phyloP scores from a whole-genome alignment of 2,113 vertebrate species.

The Bungarus multicinctus region DNA sequence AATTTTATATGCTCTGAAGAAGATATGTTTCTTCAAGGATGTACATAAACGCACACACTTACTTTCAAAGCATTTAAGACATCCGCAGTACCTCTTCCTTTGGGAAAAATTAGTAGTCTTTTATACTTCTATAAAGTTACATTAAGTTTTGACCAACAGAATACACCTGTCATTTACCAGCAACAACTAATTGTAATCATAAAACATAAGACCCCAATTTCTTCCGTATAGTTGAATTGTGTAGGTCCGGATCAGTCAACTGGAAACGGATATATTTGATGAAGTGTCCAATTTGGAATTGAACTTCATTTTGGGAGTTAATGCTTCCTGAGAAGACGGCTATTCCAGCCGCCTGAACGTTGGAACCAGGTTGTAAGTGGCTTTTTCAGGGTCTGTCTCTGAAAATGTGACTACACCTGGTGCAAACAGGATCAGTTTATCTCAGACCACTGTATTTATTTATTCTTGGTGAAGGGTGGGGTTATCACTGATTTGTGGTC shows the following conservation, averaged over 20 bases:
- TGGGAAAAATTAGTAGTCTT: not conserved
- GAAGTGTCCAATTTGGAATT: not conserved
- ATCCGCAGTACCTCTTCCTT: not conserved
- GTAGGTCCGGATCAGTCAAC: not conserved
- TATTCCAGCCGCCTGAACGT: not conserved
- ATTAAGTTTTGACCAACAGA: not conserved
- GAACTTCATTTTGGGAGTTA: not conserved
- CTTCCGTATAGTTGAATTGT: not conserved
- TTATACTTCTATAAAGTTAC: not conserved
- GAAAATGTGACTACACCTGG: not conserved
- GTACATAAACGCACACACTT: not conserved
- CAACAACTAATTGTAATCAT: not conserved
- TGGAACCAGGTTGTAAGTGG: not conserved
- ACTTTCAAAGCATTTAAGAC: not conserved
- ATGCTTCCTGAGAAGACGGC: not conserved
- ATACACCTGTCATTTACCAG: not conserved
- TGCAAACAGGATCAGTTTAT: not conserved
- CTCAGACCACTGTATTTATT: not conserved
- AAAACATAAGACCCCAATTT: not conserved
- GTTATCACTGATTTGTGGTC: not conserved
- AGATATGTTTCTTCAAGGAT: not conserved
- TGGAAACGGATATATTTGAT: not conserved
- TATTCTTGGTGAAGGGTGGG: not conserved
- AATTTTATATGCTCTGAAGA: not conserved
- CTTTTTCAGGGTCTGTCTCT: not conserved